Base-by-base conservation (phyloP, 2,113 vertebrate species). In the Triplophysa dalaica region DNA sequence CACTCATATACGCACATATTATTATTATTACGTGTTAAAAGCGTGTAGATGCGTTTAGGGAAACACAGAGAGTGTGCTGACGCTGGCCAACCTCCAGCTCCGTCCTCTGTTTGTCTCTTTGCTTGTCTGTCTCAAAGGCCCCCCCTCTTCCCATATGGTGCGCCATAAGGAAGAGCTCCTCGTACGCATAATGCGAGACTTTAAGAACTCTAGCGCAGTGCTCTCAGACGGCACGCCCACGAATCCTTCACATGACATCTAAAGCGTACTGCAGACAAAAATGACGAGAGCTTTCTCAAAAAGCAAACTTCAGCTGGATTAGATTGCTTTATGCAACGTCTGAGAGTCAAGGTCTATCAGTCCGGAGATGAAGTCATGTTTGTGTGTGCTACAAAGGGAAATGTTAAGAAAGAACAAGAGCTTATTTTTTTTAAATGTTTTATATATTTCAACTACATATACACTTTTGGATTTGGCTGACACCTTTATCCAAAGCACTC, bases 101-200 rank as follows among this genome's bases (percentile, higher is more conserved):
- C 63, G 60, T 68, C 69, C 58, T 52, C 69, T 75, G 78, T 83
- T 83, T 74, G 70, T 84, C 81, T 75, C 69, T 84, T 61, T 66
- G 64, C 60, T 70, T 79, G 69, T 82, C 66, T 80, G 58, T 68
- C 60, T 82, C 80, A 61, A 77, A 80, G 52, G 66, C 41, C 50
- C 54, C 29, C 33, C 62, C 45, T 68, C 56, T 56, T 62, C 61
- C 73, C 81, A 87, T 83, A 84, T 82, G 81, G 81, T 38, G 74
- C 77, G 50, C 75, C 78, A 86, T 82, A 82, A 70, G 83, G 83
- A 75, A 76, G 33, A 52, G 48, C 78, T 82, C 54, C 70, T 63
- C 63, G 52, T 75, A 80, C 56, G 78, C 19, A 75, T 2, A 82
- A 60, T 74, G 22, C 41, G 22, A 65, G 16, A 78, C 78, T 80